Evolutionary conservation across 2,797 vertebrate species (phyloP).

Genomic region (Cynodonichthys magdalenae): DNA sequence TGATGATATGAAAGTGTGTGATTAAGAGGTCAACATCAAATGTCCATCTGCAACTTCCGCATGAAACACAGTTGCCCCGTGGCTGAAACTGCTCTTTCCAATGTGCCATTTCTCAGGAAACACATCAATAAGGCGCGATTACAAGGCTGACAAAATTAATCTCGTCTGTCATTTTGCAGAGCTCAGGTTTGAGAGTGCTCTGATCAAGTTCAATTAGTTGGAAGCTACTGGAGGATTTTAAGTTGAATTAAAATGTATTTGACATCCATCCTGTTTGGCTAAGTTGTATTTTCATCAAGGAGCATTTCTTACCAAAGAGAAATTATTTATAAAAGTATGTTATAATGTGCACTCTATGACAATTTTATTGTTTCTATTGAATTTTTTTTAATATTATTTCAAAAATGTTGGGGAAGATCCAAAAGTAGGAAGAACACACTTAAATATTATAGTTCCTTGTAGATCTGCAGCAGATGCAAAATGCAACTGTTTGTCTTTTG

Average conservation of each 20-base stretch:
- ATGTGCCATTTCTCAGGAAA: constrained; percentile 75
- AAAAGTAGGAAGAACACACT: too few species aligned
- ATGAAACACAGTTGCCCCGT: constrained; percentile 64
- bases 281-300: constrained; percentile 54
- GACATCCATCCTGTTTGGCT: constrained; percentile 69
- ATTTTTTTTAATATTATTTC: neutral
- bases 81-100: constrained; percentile 74
- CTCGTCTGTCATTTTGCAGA: constrained; percentile 74
- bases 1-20: constrained; percentile 49
- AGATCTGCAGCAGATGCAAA: too few species aligned
- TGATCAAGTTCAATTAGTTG: constrained; percentile 78
- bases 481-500: too few species aligned
- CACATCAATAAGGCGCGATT: constrained; percentile 81
- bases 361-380: neutral
- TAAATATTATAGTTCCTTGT: too few species aligned
- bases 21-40: constrained; percentile 60
- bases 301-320: constrained; percentile 47
- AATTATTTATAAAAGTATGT: constrained; percentile 51
- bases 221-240: constrained; percentile 72
- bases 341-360: too few species aligned
- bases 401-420: too few species aligned
- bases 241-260: constrained; percentile 73
- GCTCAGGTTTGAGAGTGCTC: constrained; percentile 70
- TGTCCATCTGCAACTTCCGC: constrained; percentile 57
- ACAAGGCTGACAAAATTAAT: constrained; percentile 81